Conservation (phyloP, 2,113 vertebrate species). For the Ageneiosus marmoratus region DNA sequence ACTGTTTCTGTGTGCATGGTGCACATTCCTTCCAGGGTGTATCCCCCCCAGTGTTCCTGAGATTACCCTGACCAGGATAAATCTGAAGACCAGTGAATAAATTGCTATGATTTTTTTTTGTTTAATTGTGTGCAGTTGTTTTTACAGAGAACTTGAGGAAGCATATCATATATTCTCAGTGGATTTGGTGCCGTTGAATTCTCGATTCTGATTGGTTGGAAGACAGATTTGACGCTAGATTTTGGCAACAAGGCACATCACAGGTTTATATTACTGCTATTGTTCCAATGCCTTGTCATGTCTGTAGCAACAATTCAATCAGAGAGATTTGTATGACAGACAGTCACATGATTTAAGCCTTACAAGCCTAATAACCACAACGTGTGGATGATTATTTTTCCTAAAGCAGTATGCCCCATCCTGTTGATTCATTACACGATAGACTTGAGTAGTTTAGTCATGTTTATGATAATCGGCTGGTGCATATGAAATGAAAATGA, state of each 20-base stretch:
- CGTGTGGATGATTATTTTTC: not conserved
- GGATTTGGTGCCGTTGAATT: not conserved
- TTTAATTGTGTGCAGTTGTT: too few relatives aligned
- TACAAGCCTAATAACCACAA: not conserved
- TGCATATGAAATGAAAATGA: not conserved
- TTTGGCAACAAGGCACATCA: not conserved
- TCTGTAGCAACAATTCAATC: not conserved
- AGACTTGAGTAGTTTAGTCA: not conserved
- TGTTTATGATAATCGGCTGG: not conserved
- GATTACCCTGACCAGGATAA: conserved; percentile 1
- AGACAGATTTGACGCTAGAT: not conserved
- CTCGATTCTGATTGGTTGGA: not conserved
- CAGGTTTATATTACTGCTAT: not conserved
- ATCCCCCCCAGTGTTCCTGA: not conserved
- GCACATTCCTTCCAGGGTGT: not conserved
- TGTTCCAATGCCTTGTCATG: not conserved
- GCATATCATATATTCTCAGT: not conserved
- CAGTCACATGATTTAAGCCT: not conserved
- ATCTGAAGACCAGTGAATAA: not conserved
- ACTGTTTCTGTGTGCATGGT: not conserved
- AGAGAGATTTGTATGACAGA: not conserved
- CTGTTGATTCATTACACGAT: not conserved
- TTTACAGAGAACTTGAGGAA: not conserved
- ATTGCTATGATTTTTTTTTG: not conserved
- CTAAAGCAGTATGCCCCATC: not conserved